A percentile compares a stretch with the other conserved stretches of the same genome.
Evolutionary conservation across 2,888 invertebrate genomes (phyloP).

Genomic region (Lepidochitona cinerea): DNA sequence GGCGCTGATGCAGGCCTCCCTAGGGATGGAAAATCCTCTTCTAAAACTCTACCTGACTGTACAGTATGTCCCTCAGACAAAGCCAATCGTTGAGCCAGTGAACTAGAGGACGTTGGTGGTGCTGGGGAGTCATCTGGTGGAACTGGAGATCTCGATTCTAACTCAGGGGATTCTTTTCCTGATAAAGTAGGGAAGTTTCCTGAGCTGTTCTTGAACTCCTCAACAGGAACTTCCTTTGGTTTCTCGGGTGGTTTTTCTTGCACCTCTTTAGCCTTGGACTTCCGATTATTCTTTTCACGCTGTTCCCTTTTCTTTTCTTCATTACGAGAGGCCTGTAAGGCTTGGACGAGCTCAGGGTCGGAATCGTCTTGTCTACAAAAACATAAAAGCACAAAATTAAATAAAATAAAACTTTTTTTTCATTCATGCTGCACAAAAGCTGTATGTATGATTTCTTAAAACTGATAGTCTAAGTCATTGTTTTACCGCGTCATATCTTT

Average conservation of each 20-base stretch:
- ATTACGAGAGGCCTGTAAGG: constrained; percentile 51
- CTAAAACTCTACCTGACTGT: constrained; percentile 43
- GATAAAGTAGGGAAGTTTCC: constrained; percentile 35
- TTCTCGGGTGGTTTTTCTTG: constrained; percentile 7
- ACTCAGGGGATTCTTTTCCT: not conserved
- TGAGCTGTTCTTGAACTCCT: constrained; percentile 20
- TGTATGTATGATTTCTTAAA: too few species aligned
- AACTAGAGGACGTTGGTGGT: constrained; percentile 20
- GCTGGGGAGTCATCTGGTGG: constrained; percentile 17
- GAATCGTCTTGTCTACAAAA: constrained; percentile 39
- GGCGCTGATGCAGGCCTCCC: constrained; percentile 26
- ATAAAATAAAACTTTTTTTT: too few species aligned
- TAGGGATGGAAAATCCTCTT: constrained; percentile 68
- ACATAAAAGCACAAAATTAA: too few species aligned
- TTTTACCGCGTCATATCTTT: too few species aligned
- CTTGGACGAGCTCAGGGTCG: constrained; percentile 44
- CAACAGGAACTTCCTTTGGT: constrained; percentile 2
- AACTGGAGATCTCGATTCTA: constrained; percentile 14
- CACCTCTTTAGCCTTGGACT: constrained; percentile 20
- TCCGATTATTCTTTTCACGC: not conserved
- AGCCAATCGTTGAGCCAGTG: constrained; percentile 66
- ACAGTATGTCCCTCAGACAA: constrained; percentile 63
- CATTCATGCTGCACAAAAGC: too few species aligned
- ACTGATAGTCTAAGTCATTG: too few species aligned
- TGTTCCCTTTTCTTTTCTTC: not conserved